Evolutionary conservation across 2,888 invertebrate species (phyloP).

Genomic region (Smittia sp.): DNA sequence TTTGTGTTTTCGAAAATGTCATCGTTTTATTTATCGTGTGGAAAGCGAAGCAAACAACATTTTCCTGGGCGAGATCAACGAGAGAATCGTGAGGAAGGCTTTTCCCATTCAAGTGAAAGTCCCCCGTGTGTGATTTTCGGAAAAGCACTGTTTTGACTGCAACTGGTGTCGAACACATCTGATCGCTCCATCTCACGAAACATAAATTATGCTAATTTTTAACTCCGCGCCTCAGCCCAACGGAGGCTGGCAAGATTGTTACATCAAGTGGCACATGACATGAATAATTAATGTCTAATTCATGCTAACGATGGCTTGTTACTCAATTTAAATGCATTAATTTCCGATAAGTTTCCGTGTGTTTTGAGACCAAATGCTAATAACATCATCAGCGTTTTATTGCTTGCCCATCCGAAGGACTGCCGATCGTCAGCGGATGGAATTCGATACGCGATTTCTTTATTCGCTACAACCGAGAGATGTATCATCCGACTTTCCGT

Average conservation of each 20-base stretch:
- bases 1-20: conserved; percentile 34
- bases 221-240: background rate
- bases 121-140: background rate
- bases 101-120: background rate
- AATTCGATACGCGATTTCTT: background rate
- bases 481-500: background rate
- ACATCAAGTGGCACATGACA: conserved; percentile 8
- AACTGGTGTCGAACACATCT: conserved; percentile 11
- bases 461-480: background rate
- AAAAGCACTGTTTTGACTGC: conserved; percentile 25
- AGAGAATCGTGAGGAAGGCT: conserved; percentile 28
- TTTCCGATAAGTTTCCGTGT: background rate
- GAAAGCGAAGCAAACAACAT: background rate
- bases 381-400: conserved; percentile 5
- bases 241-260: background rate
- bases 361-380: background rate
- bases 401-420: background rate
- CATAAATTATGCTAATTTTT: conserved; percentile 35
- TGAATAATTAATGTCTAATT: background rate
- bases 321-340: conserved; percentile 1
- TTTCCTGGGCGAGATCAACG: background rate
- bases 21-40: conserved; percentile 35
- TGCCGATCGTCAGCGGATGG: background rate
- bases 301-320: background rate
- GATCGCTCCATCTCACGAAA: conserved; percentile 22